Base-by-base conservation (phyloP, 2,888 invertebrate species). In the Teleogryllus oceanicus region DNA sequence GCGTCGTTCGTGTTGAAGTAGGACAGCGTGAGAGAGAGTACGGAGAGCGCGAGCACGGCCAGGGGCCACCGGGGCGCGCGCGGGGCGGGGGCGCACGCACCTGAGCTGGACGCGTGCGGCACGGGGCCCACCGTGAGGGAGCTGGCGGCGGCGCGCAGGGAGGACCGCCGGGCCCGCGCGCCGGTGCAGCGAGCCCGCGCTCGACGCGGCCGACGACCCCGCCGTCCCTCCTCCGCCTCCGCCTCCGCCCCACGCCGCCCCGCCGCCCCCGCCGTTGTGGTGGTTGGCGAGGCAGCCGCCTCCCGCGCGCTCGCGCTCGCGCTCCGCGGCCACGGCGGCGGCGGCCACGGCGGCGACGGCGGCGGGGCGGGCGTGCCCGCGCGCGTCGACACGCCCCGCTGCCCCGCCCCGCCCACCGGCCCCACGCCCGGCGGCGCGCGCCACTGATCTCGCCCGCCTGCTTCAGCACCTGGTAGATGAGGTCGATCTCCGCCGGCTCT, bases 401-500 rank as follows among this genome's bases (percentile, higher is more conserved):
- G 85, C 62, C n/a, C 62, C 62, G 87, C 86, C 86, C 87, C 81
- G 75, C 16, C 4, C 16, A 13, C 62, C n/a, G 62, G 50, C 80
- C 80, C 74, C 37, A 8, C 37, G 37, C 21, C 21, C 21, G 21
- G 21, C 21, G 37, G 37, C 78, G 83, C 76, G 50, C 82, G 81
- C 50, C 84, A 74, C 85, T 85, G 83, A 96, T 94, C 91, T 96
- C 96, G 87, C 95, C 95, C 86, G 96, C 96, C 88, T 96, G 95
- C 91, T 96, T 96, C 90, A 96, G 92, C 88, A 96, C 96, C 91
- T 96, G 96, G 90, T 96, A 96, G 88, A 95, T 95, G 89, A 94
- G 93, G 91, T 96, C 96, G 90, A 96, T 92, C 90, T 95, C 81
- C 24, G 75, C 79, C 37, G 80, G 79, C 74, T 80, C 81, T 80